phyloP scores from a whole-genome alignment of 2,113 vertebrate genomes.

The Condylura cristata region DNA sequence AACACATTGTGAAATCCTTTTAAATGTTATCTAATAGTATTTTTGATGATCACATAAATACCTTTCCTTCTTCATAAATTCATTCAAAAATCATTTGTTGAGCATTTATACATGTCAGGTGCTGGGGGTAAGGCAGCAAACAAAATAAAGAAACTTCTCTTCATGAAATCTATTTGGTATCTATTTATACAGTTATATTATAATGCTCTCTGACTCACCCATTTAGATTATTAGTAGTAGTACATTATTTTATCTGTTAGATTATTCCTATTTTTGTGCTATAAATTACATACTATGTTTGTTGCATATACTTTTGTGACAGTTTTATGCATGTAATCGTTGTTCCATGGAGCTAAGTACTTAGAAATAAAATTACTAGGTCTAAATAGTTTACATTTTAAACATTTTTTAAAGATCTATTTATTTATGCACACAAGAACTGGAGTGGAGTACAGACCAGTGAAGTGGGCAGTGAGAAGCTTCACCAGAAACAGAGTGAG shows the following conservation, averaged over 20 bases:
- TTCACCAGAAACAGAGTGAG: no score
- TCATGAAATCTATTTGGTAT: background rate
- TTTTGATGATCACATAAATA: background rate
- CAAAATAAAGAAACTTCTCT: background rate
- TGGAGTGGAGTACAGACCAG: no score
- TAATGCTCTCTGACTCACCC: background rate
- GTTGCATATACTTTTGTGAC: background rate
- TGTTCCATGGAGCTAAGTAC: background rate
- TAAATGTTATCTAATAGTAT: background rate
- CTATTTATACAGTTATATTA: background rate
- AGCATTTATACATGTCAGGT: background rate
- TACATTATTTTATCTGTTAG: background rate
- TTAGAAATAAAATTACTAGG: background rate
- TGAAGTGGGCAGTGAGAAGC: no score
- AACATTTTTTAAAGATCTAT: no score
- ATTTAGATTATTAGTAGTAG: no score
- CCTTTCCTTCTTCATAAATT: background rate
- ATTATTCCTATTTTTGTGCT: background rate
- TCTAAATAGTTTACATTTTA: background rate
- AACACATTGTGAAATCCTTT: background rate
- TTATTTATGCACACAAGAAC: no score
- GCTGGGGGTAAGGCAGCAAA: background rate
- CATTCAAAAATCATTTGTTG: background rate
- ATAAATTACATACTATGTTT: background rate
- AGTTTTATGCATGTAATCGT: background rate